Evolutionary conservation across 2,888 invertebrate genomes (phyloP), one percentile per base, ranked within the genome.

Genomic region (Didymodactylos carnosus): DNA sequence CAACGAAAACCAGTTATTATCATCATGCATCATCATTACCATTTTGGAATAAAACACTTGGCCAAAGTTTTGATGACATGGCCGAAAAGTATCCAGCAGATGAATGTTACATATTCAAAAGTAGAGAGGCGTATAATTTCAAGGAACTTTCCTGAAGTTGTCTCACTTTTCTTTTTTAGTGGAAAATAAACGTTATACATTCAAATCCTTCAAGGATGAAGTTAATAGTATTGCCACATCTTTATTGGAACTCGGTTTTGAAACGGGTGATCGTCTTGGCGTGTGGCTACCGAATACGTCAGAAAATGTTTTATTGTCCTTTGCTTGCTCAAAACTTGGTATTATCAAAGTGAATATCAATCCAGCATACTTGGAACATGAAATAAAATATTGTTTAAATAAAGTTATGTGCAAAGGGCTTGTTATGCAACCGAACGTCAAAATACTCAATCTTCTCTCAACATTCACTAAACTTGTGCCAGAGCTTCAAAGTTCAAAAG

Each of bases 321-420:
- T 51, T 27, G 73, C 73, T 25, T 46, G 70, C 7, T 46, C 73
- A 29, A 51, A 70, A 16, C 25, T 73, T 13, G 73, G 73, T 41
- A 39, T 73, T 11, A 73, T 73, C 35, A 70, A 70, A 29, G 73
- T 73, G 35, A 53, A 53, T 27, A 86, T 92, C 40, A 92, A 93
- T 75, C 85, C 91, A 0, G 87, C 87, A 0, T 91, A 89, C 80
- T 87, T 88, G 80, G 84, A 86, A 0, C 81, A 84, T 14, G 92
- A 93, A 80, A 78, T 92, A 1, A 85, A 87, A 71, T 90, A 88
- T 80, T 88, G 88, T 72, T 80, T 92, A 19, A 86, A 88, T 41
- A 89, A 90, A 83, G 89, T 89, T 0, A 86, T 86, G 4, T 85
- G 88, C 1, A 88, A 88, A 78, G 88, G 88, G 0, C 80, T 91